These are phyloP conservation scores for Drosophila chauvacae DNA, from an alignment of 1,140 invertebrate genomes.

Conservation along the genomic window DNA sequence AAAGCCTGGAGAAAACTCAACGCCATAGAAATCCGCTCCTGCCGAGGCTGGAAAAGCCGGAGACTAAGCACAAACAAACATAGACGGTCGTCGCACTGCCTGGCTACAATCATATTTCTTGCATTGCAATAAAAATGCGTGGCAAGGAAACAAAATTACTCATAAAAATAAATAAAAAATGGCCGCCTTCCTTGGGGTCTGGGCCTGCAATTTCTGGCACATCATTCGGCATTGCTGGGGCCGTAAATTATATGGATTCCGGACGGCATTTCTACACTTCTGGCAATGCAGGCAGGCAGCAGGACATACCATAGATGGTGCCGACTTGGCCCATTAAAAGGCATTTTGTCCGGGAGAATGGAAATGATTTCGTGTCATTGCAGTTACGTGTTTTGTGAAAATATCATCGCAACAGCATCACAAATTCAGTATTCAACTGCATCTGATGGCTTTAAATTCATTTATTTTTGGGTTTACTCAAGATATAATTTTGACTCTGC, in stretches of 20 bases:
- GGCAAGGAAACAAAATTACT: slow-evolving; percentile 64
- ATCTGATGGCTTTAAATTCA: background rate
- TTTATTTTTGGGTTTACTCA: background rate
- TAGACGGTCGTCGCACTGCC: slow-evolving; percentile 18
- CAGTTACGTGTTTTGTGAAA: slow-evolving; percentile 69
- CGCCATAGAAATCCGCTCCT: slow-evolving; percentile 2
- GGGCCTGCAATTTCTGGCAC: slow-evolving; percentile 69
- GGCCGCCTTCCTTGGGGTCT: slow-evolving; percentile 29
- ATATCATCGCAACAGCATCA: slow-evolving; percentile 8
- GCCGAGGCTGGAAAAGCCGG: background rate
- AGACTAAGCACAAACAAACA: slow-evolving; percentile 33
- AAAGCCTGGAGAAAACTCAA: background rate
- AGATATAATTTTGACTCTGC: background rate
- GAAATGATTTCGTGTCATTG: slow-evolving; percentile 75
- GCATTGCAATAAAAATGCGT: slow-evolving; percentile 75
- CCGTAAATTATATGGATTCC: slow-evolving; percentile 73
- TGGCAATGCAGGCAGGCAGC: slow-evolving; percentile 9
- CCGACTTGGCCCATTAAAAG: slow-evolving; percentile 46
- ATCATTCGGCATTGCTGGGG: slow-evolving; percentile 59
- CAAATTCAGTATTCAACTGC: slow-evolving; percentile 1
- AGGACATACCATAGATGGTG: slow-evolving; percentile 14
- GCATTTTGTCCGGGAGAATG: slow-evolving; percentile 56
- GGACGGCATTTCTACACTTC: slow-evolving; percentile 45
- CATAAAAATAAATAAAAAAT: slow-evolving; percentile 81
- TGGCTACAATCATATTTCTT: slow-evolving; percentile 69